phyloP scores from a whole-genome alignment of 2,797 vertebrate genomes.

The Hyperoplus immaculatus region DNA sequence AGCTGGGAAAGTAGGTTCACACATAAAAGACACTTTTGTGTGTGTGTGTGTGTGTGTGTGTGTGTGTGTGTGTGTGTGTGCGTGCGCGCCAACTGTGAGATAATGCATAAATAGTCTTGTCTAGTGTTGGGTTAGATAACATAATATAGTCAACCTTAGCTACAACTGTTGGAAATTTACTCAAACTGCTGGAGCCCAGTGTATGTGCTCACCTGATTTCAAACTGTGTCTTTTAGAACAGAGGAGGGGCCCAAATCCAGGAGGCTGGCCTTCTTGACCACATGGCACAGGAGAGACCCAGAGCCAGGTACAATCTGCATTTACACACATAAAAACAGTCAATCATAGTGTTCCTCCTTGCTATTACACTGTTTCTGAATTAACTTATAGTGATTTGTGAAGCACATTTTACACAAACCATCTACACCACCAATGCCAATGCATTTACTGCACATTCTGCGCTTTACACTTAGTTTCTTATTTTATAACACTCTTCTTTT shows the following conservation, averaged over 20 bases:
- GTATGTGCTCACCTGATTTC: neutral
- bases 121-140: neutral
- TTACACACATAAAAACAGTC: neutral
- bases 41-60: neutral
- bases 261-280: slow-evolving; percentile 90
- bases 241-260: slow-evolving; percentile 89
- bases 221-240: slow-evolving; percentile 78
- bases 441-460: too few species aligned
- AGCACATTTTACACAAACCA: too few species aligned
- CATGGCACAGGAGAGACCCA: slow-evolving; percentile 88
- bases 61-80: neutral
- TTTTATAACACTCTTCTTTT: too few species aligned
- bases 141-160: neutral
- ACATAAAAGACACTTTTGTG: neutral
- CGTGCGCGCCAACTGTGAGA: neutral
- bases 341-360: neutral
- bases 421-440: too few species aligned
- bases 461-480: too few species aligned
- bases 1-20: slow-evolving; percentile 92
- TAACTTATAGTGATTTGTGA: neutral
- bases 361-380: too few species aligned
- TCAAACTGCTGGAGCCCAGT: neutral
- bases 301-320: slow-evolving; percentile 87
- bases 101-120: neutral
- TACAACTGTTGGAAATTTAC: too few species aligned